Evolutionary conservation across 2,113 vertebrate genomes (phyloP).

Genomic region (Antennarius striatus): DNA sequence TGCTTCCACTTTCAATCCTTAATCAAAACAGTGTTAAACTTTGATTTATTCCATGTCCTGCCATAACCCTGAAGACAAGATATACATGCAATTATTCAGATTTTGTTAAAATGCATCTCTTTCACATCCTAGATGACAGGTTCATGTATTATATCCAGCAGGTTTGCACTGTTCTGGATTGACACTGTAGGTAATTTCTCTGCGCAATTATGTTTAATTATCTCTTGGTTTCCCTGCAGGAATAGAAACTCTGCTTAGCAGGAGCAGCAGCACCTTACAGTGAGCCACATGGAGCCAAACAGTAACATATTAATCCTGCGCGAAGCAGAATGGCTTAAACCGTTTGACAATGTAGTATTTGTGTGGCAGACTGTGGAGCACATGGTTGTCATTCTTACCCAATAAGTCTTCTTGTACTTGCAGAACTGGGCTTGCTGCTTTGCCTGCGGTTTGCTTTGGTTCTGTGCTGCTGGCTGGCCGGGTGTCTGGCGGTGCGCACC

Average conservation of each 20-base stretch:
- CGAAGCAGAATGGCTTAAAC: slow-evolving; percentile 1
- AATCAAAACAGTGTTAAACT: slow-evolving; percentile 35
- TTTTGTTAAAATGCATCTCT: background rate
- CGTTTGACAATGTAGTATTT: slow-evolving; percentile 11
- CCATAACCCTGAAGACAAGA: slow-evolving; percentile 41
- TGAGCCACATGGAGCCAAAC: slow-evolving; percentile 44
- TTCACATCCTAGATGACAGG: slow-evolving; percentile 1
- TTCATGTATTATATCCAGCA: background rate
- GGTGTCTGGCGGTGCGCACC: slow-evolving; percentile 60
- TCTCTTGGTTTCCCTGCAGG: slow-evolving; percentile 41
- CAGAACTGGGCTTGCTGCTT: slow-evolving; percentile 52
- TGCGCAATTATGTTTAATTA: slow-evolving; percentile 38
- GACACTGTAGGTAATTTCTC: background rate
- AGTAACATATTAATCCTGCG: slow-evolving; percentile 34
- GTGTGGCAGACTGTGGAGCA: slow-evolving; percentile 3
- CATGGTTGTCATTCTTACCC: slow-evolving; percentile 69
- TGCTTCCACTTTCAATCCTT: slow-evolving; percentile 16
- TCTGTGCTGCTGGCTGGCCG: slow-evolving; percentile 57
- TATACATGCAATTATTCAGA: slow-evolving; percentile 15
- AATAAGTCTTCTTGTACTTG: slow-evolving; percentile 56
- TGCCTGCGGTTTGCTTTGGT: slow-evolving; percentile 67
- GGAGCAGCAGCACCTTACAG: slow-evolving; percentile 38
- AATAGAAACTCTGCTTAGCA: slow-evolving; percentile 32
- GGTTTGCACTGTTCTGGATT: slow-evolving; percentile 1
- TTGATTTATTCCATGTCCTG: slow-evolving; percentile 47